Evolutionary conservation across 2,113 vertebrate species (phyloP).

Genomic region (Delphinapterus leucas): DNA sequence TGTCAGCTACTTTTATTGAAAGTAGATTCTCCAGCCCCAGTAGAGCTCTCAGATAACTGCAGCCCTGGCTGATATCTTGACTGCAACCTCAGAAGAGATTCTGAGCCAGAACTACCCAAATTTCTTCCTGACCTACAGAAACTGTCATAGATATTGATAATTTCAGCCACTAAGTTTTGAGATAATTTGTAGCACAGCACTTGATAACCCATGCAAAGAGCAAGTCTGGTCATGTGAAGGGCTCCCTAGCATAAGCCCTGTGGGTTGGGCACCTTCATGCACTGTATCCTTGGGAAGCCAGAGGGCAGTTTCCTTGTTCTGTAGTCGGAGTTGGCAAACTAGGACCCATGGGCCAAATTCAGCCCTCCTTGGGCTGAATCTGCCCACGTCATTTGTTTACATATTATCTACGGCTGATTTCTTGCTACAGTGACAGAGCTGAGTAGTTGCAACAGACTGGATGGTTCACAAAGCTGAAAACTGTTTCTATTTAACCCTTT

Average conservation of each 20-base stretch:
- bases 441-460: neutral
- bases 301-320: neutral
- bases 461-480: neutral
- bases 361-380: neutral
- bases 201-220: neutral
- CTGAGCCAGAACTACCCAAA: neutral
- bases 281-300: neutral
- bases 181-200: neutral
- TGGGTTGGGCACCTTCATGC: no score
- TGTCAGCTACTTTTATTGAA: neutral
- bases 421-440: neutral
- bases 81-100: neutral
- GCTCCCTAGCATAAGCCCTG: neutral
- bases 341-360: neutral
- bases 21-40: neutral
- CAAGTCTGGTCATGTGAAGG: neutral
- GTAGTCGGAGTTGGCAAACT: neutral
- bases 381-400: neutral
- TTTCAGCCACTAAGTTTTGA: neutral
- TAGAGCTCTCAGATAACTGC: neutral
- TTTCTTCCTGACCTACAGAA: neutral
- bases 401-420: neutral
- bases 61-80: neutral
- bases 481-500: neutral
- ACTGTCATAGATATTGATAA: neutral